These are phyloP conservation scores for Seira sanloemensis DNA, from an alignment of 2,888 invertebrate genomes.

Conservation along the genomic window DNA sequence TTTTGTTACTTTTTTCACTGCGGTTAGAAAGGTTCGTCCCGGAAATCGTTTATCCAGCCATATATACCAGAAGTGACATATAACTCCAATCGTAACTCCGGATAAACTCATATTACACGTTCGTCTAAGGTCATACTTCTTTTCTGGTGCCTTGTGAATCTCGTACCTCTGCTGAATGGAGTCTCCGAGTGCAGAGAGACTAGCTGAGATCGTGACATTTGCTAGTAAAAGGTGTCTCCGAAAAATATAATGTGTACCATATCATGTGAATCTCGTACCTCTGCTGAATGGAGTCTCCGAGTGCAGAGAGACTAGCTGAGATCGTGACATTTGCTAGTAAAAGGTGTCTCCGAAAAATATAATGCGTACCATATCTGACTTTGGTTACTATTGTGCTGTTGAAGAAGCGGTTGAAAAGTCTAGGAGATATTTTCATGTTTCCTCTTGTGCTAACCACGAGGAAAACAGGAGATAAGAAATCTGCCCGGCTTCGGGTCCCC, in stretches of 20 bases:
- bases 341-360: constrained; percentile 79
- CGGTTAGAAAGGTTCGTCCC: constrained; percentile 81
- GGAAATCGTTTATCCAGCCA: constrained; percentile 84
- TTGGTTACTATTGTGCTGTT: constrained; percentile 33
- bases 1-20: constrained; percentile 82
- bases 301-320: constrained; percentile 84
- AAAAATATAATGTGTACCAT: constrained; percentile 71
- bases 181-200: constrained; percentile 87
- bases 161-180: constrained; percentile 88
- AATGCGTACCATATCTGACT: constrained; percentile 49
- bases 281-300: constrained; percentile 89
- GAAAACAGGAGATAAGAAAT: too few species aligned
- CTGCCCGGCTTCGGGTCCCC: too few species aligned
- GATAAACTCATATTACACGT: constrained; percentile 87
- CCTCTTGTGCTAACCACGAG: too few species aligned
- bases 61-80: constrained; percentile 92
- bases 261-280: constrained; percentile 82
- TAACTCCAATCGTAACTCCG: constrained; percentile 85
- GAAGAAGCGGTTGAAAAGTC: constrained; percentile 46
- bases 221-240: constrained; percentile 84
- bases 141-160: constrained; percentile 78
- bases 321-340: constrained; percentile 88
- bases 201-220: constrained; percentile 86
- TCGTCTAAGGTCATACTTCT: constrained; percentile 80
- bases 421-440: constrained; percentile 31